Base-by-base conservation (phyloP, 2,113 vertebrate genomes). In the Hydropotes inermis region DNA sequence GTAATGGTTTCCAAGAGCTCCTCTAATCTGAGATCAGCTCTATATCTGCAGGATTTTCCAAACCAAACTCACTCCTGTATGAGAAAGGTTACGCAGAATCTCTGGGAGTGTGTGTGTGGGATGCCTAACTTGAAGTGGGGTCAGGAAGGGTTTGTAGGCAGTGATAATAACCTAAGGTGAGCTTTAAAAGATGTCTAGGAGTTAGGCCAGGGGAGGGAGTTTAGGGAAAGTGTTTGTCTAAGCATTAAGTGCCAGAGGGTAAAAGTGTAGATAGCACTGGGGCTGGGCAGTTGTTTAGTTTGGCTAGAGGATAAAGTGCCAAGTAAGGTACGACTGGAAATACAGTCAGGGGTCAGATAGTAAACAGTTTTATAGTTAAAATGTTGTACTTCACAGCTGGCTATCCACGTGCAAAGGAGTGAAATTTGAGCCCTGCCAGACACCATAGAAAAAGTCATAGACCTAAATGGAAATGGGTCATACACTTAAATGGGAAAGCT, bases 201-300 rank as follows among this genome's bases (percentile, higher is more conserved):
- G 36, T 78, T 78, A 91, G 64, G 14, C 36, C 55, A 47, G 52
- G 4, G 70, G 17, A 78, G 17, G 61, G 33, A 45, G 19, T 50
- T 74, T 81, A 25, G 4, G 10, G 30, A 30, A 57, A 57, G 30
- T 0, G 5, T 57, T 47, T 43, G 16, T 50, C 27, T 86, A 19
- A 33, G 23, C 17, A 45, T 21, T 50, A 19, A 33, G 25, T 86
- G 57, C 45, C 47, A 67, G 55, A 64, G 84, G n/a, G 2, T 43
- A 67, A 54, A 96, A 47, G 10, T 89, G 13, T 82, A n/a, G 47
- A 45, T 82, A 54, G 58, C 55, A 5, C 8, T 64, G 50, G 52
- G 36, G 50, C 21, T 81, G 57, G 52, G 85, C 89, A 33, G 19
- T 74, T 95, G 50, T 93, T 96, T 88, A 50, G 21, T 87, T 97